Evolutionary conservation across 1,140 invertebrate genomes (phyloP), one percentile per base, ranked within the genome.

Genomic region (Leptopilina clavipes): DNA sequence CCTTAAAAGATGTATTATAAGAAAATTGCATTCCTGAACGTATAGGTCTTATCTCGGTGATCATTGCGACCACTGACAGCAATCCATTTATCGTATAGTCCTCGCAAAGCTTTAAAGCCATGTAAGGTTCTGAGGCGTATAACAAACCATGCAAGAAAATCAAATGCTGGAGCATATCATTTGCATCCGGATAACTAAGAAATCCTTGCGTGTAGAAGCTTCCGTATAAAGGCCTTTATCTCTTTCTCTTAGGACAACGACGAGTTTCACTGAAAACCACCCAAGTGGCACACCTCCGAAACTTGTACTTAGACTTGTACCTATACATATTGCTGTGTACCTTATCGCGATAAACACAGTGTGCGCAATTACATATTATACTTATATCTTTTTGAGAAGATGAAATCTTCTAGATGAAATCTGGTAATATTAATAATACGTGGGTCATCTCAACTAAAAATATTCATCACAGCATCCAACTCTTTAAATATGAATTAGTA

Each of bases 331-430:
- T n/a, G n/a, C n/a, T n/a, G n/a, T n/a, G n/a, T n/a, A 14, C 12
- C 70, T 83, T 85, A 85, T 85, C 84, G 40, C 56, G 65, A 75
- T 84, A 83, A 79, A 84, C 79, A 75, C 72, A 78, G 71, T 48
- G n/a, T 79, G 65, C 73, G 54, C 75, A 71, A 18, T 75, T 71
- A 75, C 75, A 71, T 73, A 71, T 43, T 14, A n/a, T n/a, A n/a
- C n/a, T n/a, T n/a, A n/a, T n/a, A n/a, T n/a, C n/a, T n/a, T n/a
- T 73, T 80, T 74, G 70, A 83, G 81, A 83, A 81, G 76, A 72
- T n/a, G n/a, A 48, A 83, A 31, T 83, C 79, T 81, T 19, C 78
- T 71, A 75, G 72, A 44, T 70, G 70, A 76, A 76, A 73, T n/a
- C 12, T 22, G 19, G 25, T 25, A 19, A 65, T 65, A 65, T 74